Evolutionary conservation across 2,888 invertebrate genomes (phyloP).

Genomic region (Artemia sinica): DNA sequence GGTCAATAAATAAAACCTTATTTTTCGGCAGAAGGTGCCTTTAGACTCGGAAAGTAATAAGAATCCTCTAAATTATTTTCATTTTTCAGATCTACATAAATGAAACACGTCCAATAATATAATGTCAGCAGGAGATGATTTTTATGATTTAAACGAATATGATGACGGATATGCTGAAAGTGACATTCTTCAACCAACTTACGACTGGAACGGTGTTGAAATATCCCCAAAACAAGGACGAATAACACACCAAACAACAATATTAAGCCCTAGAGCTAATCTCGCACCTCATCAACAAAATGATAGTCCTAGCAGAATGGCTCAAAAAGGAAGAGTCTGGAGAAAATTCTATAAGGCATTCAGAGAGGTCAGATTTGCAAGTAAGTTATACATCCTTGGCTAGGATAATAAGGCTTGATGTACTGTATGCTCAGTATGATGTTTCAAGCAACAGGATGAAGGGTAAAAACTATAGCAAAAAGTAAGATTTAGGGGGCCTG

Average conservation of each 20-base stretch:
- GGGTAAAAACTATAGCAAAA: too few species aligned
- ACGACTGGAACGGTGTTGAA: conserved; percentile 11
- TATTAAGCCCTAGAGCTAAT: not conserved
- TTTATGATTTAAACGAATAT: not conserved
- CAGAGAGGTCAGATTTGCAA: conserved; percentile 4
- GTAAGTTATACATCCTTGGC: not conserved
- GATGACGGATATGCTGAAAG: conserved; percentile 14
- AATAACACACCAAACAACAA: not conserved
- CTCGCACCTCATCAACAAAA: not conserved
- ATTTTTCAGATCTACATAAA: too few species aligned
- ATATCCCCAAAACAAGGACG: not conserved
- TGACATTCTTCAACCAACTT: conserved; percentile 9
- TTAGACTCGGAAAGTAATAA: too few species aligned
- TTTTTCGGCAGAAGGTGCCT: too few species aligned
- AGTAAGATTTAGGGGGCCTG: too few species aligned
- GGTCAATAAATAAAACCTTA: too few species aligned
- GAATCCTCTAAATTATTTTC: too few species aligned
- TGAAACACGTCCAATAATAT: not conserved
- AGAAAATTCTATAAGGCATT: conserved; percentile 4
- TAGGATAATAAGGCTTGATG: too few species aligned
- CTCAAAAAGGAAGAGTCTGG: not conserved
- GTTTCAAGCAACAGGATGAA: too few species aligned
- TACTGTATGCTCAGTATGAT: too few species aligned
- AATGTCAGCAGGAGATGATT: not conserved
- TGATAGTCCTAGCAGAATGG: not conserved